phyloP scores from a whole-genome alignment of 2,113 vertebrate genomes.

The Grammomys surdaster region DNA sequence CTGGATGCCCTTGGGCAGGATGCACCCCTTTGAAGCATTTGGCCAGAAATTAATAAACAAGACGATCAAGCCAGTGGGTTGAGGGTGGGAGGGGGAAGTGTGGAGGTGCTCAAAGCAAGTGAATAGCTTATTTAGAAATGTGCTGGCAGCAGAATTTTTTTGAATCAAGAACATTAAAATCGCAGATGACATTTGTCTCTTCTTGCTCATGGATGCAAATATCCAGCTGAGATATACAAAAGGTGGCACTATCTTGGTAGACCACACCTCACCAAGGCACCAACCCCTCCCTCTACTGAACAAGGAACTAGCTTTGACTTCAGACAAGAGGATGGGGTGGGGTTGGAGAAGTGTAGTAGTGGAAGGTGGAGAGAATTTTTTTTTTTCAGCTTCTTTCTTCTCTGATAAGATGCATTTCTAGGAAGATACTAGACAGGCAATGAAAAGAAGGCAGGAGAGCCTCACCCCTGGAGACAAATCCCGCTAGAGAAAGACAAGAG shows the following conservation, averaged over 20 bases:
- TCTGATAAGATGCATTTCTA: neutral
- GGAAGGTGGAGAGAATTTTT: neutral
- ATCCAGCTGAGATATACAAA: constrained; percentile 84
- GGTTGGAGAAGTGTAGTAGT: neutral
- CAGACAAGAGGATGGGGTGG: too few species aligned
- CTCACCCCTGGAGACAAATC: neutral
- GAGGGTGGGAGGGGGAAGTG: neutral
- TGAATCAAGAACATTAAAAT: constrained; percentile 87
- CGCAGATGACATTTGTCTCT: constrained; percentile 85
- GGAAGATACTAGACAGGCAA: neutral
- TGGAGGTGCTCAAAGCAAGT: constrained; percentile 70
- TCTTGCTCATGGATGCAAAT: constrained; percentile 82
- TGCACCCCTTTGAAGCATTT: neutral
- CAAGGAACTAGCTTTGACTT: neutral
- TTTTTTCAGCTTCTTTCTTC: neutral
- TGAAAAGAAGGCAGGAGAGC: neutral
- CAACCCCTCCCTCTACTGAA: neutral
- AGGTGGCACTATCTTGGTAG: constrained; percentile 79
- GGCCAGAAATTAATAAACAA: constrained; percentile 28
- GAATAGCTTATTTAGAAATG: constrained; percentile 79
- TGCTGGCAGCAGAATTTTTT: constrained; percentile 75
- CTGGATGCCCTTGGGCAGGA: neutral
- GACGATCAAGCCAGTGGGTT: constrained; percentile 1
- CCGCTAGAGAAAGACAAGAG: neutral
- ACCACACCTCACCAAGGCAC: constrained; percentile 58